Percentiles rank a stretch among this genome's conserved stretches.
Conservation (phyloP, 2,797 vertebrate species). For the Epinephelus awoara region DNA sequence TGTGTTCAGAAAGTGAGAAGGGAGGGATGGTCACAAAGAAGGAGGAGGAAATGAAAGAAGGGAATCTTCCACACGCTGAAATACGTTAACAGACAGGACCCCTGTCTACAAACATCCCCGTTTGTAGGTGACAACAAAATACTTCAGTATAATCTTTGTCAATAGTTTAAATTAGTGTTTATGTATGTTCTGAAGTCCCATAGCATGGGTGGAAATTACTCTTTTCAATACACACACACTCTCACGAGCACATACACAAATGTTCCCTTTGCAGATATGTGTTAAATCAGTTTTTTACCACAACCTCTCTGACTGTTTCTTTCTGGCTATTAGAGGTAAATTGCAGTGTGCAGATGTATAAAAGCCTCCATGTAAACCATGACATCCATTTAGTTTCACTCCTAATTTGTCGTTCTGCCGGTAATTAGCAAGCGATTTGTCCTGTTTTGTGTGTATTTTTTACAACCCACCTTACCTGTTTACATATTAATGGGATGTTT, state of each 20-base stretch:
- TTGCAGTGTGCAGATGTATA: conserved; percentile 61
- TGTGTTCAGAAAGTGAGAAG: conserved; percentile 6
- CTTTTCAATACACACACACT: conserved; percentile 17
- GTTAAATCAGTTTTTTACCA: conserved; percentile 21
- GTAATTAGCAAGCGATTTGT: conserved; percentile 77
- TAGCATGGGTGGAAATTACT: conserved; percentile 22
- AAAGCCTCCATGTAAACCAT: conserved; percentile 64
- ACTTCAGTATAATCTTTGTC: conserved; percentile 3
- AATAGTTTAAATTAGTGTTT: conserved; percentile 6
- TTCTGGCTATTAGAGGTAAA: conserved; percentile 68
- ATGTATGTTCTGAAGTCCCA: neutral
- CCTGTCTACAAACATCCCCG: neutral
- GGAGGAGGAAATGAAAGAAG: conserved; percentile 2
- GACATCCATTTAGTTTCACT: conserved; percentile 72
- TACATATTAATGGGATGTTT: conserved; percentile 65
- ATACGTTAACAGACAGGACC: conserved; percentile 7
- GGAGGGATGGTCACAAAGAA: conserved; percentile 7
- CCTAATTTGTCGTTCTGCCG: conserved; percentile 73
- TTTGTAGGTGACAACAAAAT: neutral
- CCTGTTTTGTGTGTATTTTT: conserved; percentile 53
- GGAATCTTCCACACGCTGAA: conserved; percentile 7
- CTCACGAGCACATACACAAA: neutral
- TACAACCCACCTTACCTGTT: conserved; percentile 61
- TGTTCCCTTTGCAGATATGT: conserved; percentile 41
- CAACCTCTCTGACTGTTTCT: conserved; percentile 70